A percentile compares a stretch with the other conserved stretches of the same genome.
Conservation (phyloP, 2,113 vertebrate species). For the Aptenodytes forsteri region DNA sequence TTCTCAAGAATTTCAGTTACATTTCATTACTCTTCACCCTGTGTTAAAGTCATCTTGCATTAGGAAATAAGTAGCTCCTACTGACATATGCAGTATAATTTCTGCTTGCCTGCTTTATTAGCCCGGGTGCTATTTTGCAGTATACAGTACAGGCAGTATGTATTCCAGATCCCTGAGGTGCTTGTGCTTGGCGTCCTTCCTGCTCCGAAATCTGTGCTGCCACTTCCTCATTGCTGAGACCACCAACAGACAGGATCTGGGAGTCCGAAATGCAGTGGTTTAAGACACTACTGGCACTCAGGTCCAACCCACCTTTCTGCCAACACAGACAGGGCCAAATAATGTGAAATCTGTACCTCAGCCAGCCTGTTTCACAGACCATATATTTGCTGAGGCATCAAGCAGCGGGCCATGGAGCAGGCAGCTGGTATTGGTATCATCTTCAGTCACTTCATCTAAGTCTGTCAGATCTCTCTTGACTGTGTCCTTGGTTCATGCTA, state of each 20-base stretch:
- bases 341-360: background rate
- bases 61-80: background rate
- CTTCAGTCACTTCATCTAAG: conserved; percentile 24
- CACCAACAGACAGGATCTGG: background rate
- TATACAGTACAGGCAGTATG: background rate
- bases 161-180: background rate
- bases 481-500: background rate
- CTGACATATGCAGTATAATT: background rate
- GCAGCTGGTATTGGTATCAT: conserved; percentile 38
- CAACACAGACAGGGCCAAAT: background rate
- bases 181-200: background rate
- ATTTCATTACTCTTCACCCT: background rate
- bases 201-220: background rate
- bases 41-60: background rate
- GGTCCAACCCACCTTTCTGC: background rate
- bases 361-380: conserved; percentile 26
- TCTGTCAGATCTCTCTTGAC: background rate
- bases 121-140: background rate
- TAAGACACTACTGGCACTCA: background rate
- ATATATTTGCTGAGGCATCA: conserved; percentile 26
- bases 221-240: background rate
- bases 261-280: background rate
- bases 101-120: background rate
- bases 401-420: background rate
- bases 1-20: background rate